These are phyloP conservation scores for Solea solea DNA, from an alignment of 2,113 vertebrate species.

Conservation along the genomic window DNA sequence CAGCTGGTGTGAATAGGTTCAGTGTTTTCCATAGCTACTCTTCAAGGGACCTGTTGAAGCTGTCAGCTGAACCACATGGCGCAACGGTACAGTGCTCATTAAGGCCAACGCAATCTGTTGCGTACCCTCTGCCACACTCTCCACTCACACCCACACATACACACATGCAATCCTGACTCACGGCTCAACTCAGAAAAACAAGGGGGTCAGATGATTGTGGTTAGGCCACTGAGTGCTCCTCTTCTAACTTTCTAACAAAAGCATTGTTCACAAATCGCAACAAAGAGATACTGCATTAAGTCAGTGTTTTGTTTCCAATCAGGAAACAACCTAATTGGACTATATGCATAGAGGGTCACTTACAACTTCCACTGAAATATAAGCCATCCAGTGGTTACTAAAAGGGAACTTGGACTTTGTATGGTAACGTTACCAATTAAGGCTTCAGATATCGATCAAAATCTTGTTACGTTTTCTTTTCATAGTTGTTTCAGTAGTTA, in stretches of 20 bases:
- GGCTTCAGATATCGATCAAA: too few relatives aligned
- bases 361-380: too few relatives aligned
- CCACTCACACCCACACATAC: constrained; percentile 34
- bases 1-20: constrained; percentile 17
- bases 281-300: constrained; percentile 16
- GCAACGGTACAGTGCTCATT: constrained; percentile 50
- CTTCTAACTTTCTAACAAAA: constrained; percentile 37
- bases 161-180: constrained; percentile 59
- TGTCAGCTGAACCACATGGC: constrained; percentile 51
- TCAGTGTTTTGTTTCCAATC: background rate
- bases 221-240: constrained; percentile 50
- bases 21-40: constrained; percentile 33
- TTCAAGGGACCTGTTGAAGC: constrained; percentile 58
- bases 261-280: constrained; percentile 19
- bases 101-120: constrained; percentile 58
- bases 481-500: too few relatives aligned
- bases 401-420: too few relatives aligned
- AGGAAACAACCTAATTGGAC: too few relatives aligned
- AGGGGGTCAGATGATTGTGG: constrained; percentile 65
- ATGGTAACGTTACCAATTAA: too few relatives aligned
- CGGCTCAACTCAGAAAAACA: constrained; percentile 61
- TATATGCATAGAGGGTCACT: too few relatives aligned
- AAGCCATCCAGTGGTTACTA: too few relatives aligned
- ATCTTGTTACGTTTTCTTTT: too few relatives aligned
- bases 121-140: constrained; percentile 17